phyloP scores from a whole-genome alignment of 2,797 vertebrate species.

The Hylomyscus alleni region DNA sequence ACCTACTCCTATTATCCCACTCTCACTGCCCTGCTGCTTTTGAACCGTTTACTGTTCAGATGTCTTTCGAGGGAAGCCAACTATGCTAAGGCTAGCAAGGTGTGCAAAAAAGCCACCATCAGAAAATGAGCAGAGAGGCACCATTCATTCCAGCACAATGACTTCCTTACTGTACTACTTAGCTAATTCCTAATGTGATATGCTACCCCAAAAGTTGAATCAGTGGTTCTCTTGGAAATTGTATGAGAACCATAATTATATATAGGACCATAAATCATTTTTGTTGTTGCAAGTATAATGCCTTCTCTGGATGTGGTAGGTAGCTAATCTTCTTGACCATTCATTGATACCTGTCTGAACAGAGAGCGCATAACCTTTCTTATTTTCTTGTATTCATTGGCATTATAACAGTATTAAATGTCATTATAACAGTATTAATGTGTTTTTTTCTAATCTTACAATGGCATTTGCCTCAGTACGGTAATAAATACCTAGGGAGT shows the following conservation, averaged over 20 bases:
- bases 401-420: constrained; percentile 21
- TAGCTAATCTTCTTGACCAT: constrained; percentile 19
- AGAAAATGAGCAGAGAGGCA: constrained; percentile 50
- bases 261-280: constrained; percentile 37
- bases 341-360: not conserved
- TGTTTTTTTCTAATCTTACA: constrained; percentile 49
- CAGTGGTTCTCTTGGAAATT: constrained; percentile 50
- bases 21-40: not conserved
- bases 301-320: constrained; percentile 49
- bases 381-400: not conserved
- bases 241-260: not conserved
- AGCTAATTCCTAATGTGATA: constrained; percentile 57
- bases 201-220: constrained; percentile 19
- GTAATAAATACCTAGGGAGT: constrained; percentile 7
- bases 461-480: constrained; percentile 36
- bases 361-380: not conserved
- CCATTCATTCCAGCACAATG: constrained; percentile 44
- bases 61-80: constrained; percentile 59
- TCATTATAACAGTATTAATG: constrained; percentile 22
- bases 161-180: constrained; percentile 1
- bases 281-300: not conserved
- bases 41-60: constrained; percentile 53
- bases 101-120: constrained; percentile 21
- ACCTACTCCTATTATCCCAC: constrained; percentile 18
- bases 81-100: not conserved